phyloP scores from a whole-genome alignment of 2,797 vertebrate species.

The Iguana delicatissima region DNA sequence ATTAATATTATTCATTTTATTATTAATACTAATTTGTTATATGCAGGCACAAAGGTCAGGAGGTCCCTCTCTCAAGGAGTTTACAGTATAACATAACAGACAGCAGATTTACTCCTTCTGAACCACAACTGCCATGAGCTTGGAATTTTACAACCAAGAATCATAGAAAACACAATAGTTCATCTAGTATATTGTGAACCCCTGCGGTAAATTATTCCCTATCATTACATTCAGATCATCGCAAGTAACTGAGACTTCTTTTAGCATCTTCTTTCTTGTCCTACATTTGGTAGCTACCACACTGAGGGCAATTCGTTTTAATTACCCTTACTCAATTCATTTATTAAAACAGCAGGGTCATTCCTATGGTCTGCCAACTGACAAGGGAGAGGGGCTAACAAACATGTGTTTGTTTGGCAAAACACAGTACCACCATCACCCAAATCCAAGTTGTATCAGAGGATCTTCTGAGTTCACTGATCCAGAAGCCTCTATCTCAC shows the following conservation, averaged over 20 bases:
- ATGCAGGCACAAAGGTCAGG: not conserved
- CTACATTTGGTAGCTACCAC: not conserved
- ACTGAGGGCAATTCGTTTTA: not conserved
- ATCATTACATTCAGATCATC: not conserved
- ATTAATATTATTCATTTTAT: too few relatives aligned
- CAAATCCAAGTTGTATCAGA: not conserved
- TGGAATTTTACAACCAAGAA: not conserved
- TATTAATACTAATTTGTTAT: too few relatives aligned
- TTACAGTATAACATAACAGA: not conserved
- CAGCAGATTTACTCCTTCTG: not conserved
- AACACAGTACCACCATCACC: not conserved
- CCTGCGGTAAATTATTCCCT: not conserved
- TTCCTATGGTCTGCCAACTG: not conserved
- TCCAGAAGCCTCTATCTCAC: not conserved
- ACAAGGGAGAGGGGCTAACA: not conserved
- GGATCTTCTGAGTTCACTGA: not conserved
- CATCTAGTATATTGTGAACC: not conserved
- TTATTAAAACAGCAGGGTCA: not conserved
- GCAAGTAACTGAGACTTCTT: not conserved
- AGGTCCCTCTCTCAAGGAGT: not conserved
- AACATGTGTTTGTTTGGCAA: too few relatives aligned
- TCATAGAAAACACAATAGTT: not conserved
- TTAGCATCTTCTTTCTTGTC: not conserved
- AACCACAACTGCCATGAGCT: not conserved
- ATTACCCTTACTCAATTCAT: not conserved